A percentile compares a stretch with the other conserved stretches of the same genome.
Conservation (phyloP, 2,113 vertebrate genomes). For the Malaclemys terrapin region DNA sequence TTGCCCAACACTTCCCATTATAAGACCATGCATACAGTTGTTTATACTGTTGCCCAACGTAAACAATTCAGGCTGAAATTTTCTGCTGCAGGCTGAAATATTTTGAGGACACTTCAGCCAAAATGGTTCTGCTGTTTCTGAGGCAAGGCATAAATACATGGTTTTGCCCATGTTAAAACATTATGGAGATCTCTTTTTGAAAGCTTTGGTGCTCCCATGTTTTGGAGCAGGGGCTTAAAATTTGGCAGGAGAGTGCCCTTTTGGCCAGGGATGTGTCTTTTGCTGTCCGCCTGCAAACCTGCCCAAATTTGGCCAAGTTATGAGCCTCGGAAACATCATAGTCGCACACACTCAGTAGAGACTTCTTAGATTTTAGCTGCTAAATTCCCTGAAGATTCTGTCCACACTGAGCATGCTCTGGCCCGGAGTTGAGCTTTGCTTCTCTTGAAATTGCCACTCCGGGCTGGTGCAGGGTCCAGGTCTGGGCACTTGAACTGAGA, state of each 20-base stretch:
- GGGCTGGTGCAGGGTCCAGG: neutral
- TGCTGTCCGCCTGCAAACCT: neutral
- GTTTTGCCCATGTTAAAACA: neutral
- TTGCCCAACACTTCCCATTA: neutral
- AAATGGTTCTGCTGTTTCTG: neutral
- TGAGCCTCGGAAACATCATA: rapidly evolving
- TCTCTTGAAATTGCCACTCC: neutral
- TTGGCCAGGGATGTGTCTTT: rapidly evolving
- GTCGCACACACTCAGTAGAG: rapidly evolving
- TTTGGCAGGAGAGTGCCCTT: rapidly evolving
- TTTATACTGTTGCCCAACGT: neutral
- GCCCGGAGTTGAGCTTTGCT: rapidly evolving
- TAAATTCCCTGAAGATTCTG: neutral
- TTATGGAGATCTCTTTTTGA: neutral
- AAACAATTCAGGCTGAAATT: neutral
- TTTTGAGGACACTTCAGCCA: neutral
- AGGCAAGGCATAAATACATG: rapidly evolving
- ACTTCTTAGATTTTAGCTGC: rapidly evolving
- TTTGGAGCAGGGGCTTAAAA: neutral
- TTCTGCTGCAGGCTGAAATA: neutral
- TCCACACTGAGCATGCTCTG: rapidly evolving
- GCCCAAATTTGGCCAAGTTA: rapidly evolving
- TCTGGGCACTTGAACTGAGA: neutral
- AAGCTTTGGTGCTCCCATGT: neutral
- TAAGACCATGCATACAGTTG: neutral